Conservation (phyloP, 2,888 invertebrate genomes). For the Pyrgus malvae region DNA sequence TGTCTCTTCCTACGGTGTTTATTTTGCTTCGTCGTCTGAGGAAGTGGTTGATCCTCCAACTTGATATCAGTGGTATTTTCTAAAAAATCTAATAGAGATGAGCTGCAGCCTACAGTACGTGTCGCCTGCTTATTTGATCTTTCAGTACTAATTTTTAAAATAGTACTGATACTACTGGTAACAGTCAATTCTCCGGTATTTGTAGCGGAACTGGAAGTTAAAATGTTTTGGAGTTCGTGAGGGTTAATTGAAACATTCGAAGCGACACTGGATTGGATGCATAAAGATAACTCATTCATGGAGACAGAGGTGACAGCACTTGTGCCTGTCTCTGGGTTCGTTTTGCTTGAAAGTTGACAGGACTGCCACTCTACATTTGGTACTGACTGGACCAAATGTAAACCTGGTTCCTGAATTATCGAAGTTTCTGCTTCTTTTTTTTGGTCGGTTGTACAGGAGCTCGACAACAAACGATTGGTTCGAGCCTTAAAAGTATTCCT, state of each 20-base stretch:
- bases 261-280: constrained; percentile 42
- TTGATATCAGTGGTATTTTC: too few species aligned
- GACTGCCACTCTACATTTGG: constrained; percentile 56
- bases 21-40: background rate
- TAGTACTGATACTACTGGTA: background rate
- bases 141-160: constrained; percentile 39
- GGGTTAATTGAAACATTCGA: constrained; percentile 50
- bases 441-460: constrained; percentile 37
- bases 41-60: too few species aligned
- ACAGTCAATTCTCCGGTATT: constrained; percentile 47
- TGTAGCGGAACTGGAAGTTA: constrained; percentile 45
- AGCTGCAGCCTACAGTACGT: constrained; percentile 25
- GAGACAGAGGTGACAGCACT: constrained; percentile 39
- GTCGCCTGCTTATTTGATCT: constrained; percentile 47
- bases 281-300: constrained; percentile 59
- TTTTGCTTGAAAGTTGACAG: constrained; percentile 46
- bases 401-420: constrained; percentile 49
- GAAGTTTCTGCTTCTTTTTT: constrained; percentile 48
- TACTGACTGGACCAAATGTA: constrained; percentile 57
- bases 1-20: background rate
- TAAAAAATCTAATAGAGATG: too few species aligned
- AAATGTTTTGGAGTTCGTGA: constrained; percentile 56
- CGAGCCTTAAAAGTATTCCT: constrained; percentile 32
- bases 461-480: constrained; percentile 37
- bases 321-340: constrained; percentile 40